These are phyloP conservation scores for Cydia fagiglandana DNA, from an alignment of 1,140 invertebrate species.

Conservation along the genomic window DNA sequence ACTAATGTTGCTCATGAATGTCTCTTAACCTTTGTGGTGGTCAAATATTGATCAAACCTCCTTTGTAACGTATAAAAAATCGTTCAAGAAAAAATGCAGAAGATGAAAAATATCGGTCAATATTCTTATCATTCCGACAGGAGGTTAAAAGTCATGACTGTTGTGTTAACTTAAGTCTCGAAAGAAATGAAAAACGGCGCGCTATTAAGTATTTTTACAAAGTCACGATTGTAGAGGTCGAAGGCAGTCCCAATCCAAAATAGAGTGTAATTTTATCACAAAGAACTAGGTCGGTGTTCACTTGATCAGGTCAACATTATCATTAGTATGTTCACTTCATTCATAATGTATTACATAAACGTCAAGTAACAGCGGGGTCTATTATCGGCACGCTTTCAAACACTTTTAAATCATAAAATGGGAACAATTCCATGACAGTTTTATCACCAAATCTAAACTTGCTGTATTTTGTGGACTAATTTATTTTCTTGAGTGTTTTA, in stretches of 20 bases:
- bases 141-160: background rate
- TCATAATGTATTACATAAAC: slow-evolving; percentile 10
- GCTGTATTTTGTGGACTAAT: too few species aligned
- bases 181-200: background rate
- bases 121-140: too few species aligned
- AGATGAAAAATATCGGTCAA: too few species aligned
- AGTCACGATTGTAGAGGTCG: background rate
- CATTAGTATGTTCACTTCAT: slow-evolving; percentile 18
- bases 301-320: slow-evolving; percentile 19
- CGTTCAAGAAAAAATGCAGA: too few species aligned
- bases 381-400: slow-evolving; percentile 29
- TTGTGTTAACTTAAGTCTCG: background rate
- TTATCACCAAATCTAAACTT: background rate
- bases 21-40: background rate
- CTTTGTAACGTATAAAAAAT: too few species aligned
- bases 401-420: background rate
- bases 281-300: slow-evolving; percentile 17
- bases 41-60: too few species aligned
- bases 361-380: slow-evolving; percentile 1
- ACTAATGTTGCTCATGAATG: background rate
- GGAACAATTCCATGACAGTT: background rate
- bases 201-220: background rate
- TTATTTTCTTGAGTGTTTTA: too few species aligned
- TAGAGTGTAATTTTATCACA: slow-evolving; percentile 13
- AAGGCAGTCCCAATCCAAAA: background rate